A percentile compares a stretch with the other conserved stretches of the same genome.
These are phyloP conservation scores for Rotaria magnacalcarata DNA, from an alignment of 2,888 invertebrate genomes.

Conservation along the genomic window DNA sequence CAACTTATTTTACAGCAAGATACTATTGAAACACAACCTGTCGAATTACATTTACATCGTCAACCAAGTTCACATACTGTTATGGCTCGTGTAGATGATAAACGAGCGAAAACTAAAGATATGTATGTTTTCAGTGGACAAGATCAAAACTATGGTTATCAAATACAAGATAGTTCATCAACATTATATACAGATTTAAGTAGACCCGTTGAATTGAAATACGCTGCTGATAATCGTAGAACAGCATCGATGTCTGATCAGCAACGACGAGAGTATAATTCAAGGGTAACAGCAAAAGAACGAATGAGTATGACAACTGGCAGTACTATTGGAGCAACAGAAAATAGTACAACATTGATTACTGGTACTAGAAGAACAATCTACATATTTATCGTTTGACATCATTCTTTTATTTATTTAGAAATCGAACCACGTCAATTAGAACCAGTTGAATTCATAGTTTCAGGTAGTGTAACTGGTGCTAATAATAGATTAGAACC, in stretches of 20 bases:
- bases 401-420: not conserved
- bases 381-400: no score
- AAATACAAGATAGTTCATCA: not conserved
- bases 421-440: not conserved
- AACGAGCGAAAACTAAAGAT: not conserved
- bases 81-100: not conserved
- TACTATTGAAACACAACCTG: not conserved
- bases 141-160: not conserved
- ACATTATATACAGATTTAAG: conserved; percentile 17
- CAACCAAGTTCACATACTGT: not conserved
- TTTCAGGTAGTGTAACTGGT: not conserved
- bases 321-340: not conserved
- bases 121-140: not conserved
- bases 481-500: not conserved
- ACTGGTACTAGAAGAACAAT: not conserved
- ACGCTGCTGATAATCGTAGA: not conserved
- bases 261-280: not conserved
- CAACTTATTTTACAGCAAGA: not conserved
- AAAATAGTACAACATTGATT: not conserved
- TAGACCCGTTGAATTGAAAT: not conserved
- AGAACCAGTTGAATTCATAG: conserved; percentile 1
- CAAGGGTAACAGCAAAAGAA: not conserved
- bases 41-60: conserved; percentile 15
- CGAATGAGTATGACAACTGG: not conserved
- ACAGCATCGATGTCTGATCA: not conserved